Base-by-base conservation (phyloP, 2,797 vertebrate genomes). In the Acanthurus tractus region DNA sequence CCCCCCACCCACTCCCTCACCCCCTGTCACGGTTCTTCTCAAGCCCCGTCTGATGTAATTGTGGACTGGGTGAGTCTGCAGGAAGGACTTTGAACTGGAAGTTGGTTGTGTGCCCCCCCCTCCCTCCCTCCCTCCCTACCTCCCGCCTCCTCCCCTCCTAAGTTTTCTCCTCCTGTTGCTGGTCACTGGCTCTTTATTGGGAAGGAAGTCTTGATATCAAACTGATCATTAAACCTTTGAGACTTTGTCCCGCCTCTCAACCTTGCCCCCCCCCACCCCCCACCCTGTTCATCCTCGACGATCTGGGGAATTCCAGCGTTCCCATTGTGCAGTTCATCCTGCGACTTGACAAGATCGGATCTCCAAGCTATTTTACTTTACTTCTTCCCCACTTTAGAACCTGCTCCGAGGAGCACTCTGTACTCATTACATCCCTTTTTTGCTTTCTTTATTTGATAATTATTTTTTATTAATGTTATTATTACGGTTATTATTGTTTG, bases 331-430 rank as follows among this genome's bases (percentile, higher is more conserved):
- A 87, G 89, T 84, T 83, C 73, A 83, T 93, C 89, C 89, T 92
- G 88, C 85, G 68, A 91, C 94, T 97, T 96, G 95, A 95, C 94
- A 90, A 95, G 93, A 93, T 93, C 81, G 86, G 91, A 95, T 96
- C 84, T 93, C 89, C 88, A 92, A 93, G 89, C 91, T 94, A 90
- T 92, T 86, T 90, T 95, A 95, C 95, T 96, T 96, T 94, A 95
- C 95, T 91, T 42, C 72, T 90, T 93, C 94, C 94, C 94, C 93
- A 73, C 94, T 93, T 89, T 95, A 96, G 93, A 92, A 94, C 96
- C 91, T 93, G 93, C 94, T 97, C 95, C 63, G 44, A 94, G 94
- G 96, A 97, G 96, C 96, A 89, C 92, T 96, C 86, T 90, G 87
- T 93, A 89, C 85, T 92, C 85, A 88, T 92, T 87, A 91, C 92